Base-by-base conservation (phyloP, 2,888 invertebrate genomes). In the Perizoma flavofasciatum region DNA sequence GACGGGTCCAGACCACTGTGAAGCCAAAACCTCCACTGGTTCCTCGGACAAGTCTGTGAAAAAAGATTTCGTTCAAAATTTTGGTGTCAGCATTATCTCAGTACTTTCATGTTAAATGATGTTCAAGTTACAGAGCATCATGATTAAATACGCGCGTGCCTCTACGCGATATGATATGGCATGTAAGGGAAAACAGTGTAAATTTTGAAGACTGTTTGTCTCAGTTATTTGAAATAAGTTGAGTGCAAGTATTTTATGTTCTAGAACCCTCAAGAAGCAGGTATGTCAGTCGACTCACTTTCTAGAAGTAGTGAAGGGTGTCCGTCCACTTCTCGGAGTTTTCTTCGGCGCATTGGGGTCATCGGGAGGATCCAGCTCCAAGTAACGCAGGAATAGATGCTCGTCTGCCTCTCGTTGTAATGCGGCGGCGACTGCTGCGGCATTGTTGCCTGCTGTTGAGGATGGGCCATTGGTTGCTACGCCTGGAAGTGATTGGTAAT, bases 1-100 rank as follows among this genome's bases (percentile, higher is more conserved):
- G 97, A 75, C 96, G 95, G 5, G 97, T 97, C 97, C 97, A 97
- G 0, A 97, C 97, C 54, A 97, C 95, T 5, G 97, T 97, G 86
- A 97, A 97, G 10, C 97, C 97, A 72, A 95, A 96, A 33, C 96
- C 96, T n/a, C 93, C 93, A 34, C 88, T 91, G 6, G 89, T 83
- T 1, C 93, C 93, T 4, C 95, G 83, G 54, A 87, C 73, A 22
- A 92, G 72, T 70, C 91, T 92, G 77, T 41, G 9, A 53, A 60
- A 46, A 9, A 5, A 40, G 8, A 22, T 46, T 46, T 32, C 0
- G 50, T 22, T 22, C 3, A 3, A 22, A 22, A 22, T 2, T 22
- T 22, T 22, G 22, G 22, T 22, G 22, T 22, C 22, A 22, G 22
- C 22, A 22, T 1, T 22, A 22, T 22, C 22, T 22, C 22, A 22